Evolutionary conservation across 2,888 invertebrate genomes (phyloP).

Genomic region (Ophioninae sp.): DNA sequence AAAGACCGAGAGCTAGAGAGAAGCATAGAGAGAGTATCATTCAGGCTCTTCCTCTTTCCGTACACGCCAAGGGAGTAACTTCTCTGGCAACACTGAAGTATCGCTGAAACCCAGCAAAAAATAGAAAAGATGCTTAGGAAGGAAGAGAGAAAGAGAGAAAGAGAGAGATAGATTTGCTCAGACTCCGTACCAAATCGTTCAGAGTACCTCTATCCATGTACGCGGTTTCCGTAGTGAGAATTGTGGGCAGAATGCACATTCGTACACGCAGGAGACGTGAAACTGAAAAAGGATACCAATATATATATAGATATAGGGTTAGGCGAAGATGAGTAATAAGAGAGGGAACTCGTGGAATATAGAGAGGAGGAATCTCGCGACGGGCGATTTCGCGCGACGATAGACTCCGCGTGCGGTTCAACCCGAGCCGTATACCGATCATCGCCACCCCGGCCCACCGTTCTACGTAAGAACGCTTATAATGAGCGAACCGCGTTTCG

Average conservation of each 20-base stretch:
- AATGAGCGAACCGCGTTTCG: slow-evolving; percentile 17
- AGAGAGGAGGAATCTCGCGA: slow-evolving; percentile 25
- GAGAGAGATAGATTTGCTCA: slow-evolving; percentile 23
- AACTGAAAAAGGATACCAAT: slow-evolving; percentile 50
- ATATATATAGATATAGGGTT: neutral
- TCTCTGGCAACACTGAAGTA: slow-evolving; percentile 42
- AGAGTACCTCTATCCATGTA: neutral
- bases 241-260: slow-evolving; percentile 6
- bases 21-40: neutral
- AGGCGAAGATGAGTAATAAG: slow-evolving; percentile 50
- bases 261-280: slow-evolving; percentile 47
- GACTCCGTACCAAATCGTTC: slow-evolving; percentile 48
- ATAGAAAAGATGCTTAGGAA: slow-evolving; percentile 23
- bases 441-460: slow-evolving; percentile 45
- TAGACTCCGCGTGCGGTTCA: neutral
- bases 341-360: slow-evolving; percentile 42
- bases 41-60: slow-evolving; percentile 19
- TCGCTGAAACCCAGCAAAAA: slow-evolving; percentile 28
- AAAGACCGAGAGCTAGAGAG: neutral
- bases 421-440: slow-evolving; percentile 58
- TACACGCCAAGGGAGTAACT: slow-evolving; percentile 15
- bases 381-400: slow-evolving; percentile 27
- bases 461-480: slow-evolving; percentile 17
- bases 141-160: slow-evolving; percentile 19
- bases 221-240: neutral